Conservation (phyloP, 2,888 invertebrate genomes). For the Perithous albicinctus region DNA sequence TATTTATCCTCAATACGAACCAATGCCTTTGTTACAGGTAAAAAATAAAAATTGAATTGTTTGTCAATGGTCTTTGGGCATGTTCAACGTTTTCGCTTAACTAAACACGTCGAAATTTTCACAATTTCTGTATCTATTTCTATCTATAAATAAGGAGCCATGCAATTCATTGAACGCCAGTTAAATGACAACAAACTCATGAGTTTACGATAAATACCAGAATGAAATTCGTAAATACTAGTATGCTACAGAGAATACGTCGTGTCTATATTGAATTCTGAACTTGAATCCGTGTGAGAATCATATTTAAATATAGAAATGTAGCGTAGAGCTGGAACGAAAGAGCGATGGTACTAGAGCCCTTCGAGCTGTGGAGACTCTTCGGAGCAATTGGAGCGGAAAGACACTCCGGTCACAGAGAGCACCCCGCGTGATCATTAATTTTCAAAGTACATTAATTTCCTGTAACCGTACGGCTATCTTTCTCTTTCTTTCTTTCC, state of each 20-base stretch:
- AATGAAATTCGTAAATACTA: slow-evolving; percentile 1
- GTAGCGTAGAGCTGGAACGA: slow-evolving; percentile 38
- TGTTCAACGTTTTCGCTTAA: too few relatives aligned
- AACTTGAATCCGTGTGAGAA: slow-evolving; percentile 53
- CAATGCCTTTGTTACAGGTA: too few relatives aligned
- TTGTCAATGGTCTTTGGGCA: too few relatives aligned
- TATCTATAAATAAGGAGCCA: too few relatives aligned
- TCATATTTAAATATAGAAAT: slow-evolving; percentile 52
- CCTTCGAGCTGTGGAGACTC: slow-evolving; percentile 26
- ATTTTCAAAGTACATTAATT: slow-evolving; percentile 82
- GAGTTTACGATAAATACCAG: not conserved
- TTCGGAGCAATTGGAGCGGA: slow-evolving; percentile 68
- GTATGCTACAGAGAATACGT: too few relatives aligned
- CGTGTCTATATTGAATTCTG: slow-evolving; percentile 22
- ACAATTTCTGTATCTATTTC: too few relatives aligned
- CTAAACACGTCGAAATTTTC: too few relatives aligned
- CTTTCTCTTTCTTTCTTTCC: slow-evolving; percentile 27
- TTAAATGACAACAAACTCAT: too few relatives aligned
- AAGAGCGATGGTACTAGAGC: slow-evolving; percentile 47
- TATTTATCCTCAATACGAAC: too few relatives aligned
- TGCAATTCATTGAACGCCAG: too few relatives aligned
- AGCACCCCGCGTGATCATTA: slow-evolving; percentile 76
- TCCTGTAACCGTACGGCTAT: slow-evolving; percentile 73
- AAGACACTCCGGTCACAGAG: slow-evolving; percentile 50
- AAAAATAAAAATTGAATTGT: too few relatives aligned